Conservation (phyloP, 2,797 vertebrate genomes). For the Synaphobranchus kaupii region DNA sequence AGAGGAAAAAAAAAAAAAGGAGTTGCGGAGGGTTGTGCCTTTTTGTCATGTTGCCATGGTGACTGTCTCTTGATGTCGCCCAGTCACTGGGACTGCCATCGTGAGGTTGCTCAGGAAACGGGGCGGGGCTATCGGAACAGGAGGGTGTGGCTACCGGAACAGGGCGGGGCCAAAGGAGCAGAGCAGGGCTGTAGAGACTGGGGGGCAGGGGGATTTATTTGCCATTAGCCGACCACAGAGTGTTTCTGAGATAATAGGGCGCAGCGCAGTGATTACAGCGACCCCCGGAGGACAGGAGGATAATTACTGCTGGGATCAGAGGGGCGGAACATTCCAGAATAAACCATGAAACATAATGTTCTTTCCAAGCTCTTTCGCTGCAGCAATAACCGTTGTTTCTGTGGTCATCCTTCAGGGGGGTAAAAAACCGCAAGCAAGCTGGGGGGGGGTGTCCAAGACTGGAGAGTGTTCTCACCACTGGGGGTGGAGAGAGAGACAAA, state of each 20-base stretch:
- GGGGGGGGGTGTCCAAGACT: not conserved
- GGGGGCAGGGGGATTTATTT: not conserved
- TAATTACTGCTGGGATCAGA: not conserved
- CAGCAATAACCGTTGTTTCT: no score
- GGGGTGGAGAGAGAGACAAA: not conserved
- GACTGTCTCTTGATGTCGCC: constrained; percentile 45
- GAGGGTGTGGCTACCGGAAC: not conserved
- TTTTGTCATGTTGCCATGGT: constrained; percentile 47
- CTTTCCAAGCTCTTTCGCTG: not conserved
- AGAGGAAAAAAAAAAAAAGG: constrained; percentile 37
- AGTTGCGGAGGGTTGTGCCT: constrained; percentile 61
- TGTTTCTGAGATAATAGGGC: not conserved
- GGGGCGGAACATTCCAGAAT: not conserved
- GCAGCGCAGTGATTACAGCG: not conserved
- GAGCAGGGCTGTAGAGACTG: not conserved
- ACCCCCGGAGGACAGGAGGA: not conserved
- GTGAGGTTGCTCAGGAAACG: not conserved
- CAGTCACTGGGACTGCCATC: constrained; percentile 8
- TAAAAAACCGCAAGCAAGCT: not conserved
- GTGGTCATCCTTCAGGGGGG: not conserved
- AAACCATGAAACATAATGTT: not conserved
- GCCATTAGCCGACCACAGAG: not conserved
- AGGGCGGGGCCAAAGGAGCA: not conserved
- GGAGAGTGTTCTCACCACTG: not conserved
- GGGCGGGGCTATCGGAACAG: not conserved